Evolutionary conservation across 2,113 vertebrate genomes (phyloP).

Genomic region (Ceyx margarethae): DNA sequence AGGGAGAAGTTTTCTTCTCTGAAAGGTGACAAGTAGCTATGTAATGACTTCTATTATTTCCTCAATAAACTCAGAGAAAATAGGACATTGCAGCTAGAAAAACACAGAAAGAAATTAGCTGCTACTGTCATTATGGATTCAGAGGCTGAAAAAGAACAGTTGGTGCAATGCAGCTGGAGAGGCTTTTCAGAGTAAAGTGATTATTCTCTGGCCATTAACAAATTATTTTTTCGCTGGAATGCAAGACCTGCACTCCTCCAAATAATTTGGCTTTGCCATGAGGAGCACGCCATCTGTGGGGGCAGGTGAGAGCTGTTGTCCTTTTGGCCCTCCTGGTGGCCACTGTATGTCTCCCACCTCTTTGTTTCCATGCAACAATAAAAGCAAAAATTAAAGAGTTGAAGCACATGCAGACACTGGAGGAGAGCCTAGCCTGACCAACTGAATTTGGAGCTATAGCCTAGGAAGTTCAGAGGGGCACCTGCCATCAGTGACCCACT

Average conservation of each 20-base stretch:
- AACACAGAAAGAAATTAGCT: conserved; percentile 55
- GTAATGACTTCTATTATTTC: conserved; percentile 63
- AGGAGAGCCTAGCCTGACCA: background rate
- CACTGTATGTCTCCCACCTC: background rate
- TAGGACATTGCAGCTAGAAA: conserved; percentile 40
- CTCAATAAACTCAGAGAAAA: conserved; percentile 51
- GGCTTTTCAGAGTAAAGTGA: conserved; percentile 67
- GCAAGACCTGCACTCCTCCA: conserved; percentile 63
- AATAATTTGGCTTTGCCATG: conserved; percentile 63
- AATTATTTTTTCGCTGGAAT: conserved; percentile 74
- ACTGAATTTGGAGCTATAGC: background rate
- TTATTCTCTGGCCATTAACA: conserved; percentile 75
- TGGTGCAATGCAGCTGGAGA: conserved; percentile 74
- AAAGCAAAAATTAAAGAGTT: background rate
- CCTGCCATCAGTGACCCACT: background rate
- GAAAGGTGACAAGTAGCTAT: conserved; percentile 60
- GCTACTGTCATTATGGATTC: conserved; percentile 66
- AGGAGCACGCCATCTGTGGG: background rate
- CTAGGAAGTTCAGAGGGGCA: background rate
- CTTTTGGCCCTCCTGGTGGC: background rate
- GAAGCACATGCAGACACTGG: background rate
- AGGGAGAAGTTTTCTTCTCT: conserved; percentile 31
- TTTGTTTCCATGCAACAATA: background rate
- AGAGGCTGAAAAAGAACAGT: conserved; percentile 73
- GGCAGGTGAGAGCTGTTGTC: background rate